Conservation (phyloP, 2,113 vertebrate species). For the Carassius carassius region DNA sequence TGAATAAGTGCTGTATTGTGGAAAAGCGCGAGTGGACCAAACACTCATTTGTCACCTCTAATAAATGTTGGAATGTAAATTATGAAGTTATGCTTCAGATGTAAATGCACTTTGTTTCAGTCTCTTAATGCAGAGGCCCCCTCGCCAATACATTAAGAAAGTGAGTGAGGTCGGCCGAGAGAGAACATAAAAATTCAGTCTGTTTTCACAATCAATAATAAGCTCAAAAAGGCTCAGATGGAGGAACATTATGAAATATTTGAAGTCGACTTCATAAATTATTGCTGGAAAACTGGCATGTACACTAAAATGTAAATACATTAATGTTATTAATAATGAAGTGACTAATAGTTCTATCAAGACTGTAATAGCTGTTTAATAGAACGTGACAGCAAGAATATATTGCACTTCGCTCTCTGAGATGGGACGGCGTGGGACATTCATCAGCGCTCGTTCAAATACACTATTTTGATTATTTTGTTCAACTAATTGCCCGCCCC, state of each 20-base stretch:
- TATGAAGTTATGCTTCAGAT: slow-evolving; percentile 99
- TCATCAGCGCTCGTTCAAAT: slow-evolving; percentile 78
- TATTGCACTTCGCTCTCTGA: slow-evolving; percentile 77
- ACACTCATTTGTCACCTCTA: slow-evolving; percentile 87
- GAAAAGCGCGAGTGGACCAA: slow-evolving; percentile 80
- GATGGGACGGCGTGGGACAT: slow-evolving; percentile 75
- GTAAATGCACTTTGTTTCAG: slow-evolving; percentile 99
- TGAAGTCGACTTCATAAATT: slow-evolving; percentile 98
- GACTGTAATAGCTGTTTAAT: slow-evolving; percentile 84
- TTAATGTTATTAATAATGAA: slow-evolving; percentile 99
- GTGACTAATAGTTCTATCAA: slow-evolving; percentile 91
- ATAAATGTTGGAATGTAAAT: slow-evolving; percentile 99
- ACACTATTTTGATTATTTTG: slow-evolving; percentile 78
- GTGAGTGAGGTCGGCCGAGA: slow-evolving; percentile 63
- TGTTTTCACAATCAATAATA: slow-evolving; percentile 99
- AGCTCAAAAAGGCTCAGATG: slow-evolving; percentile 96
- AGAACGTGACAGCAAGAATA: slow-evolving; percentile 83
- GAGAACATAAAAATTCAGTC: slow-evolving; percentile 94
- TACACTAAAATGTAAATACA: slow-evolving; percentile 99
- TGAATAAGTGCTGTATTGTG: slow-evolving; percentile 82
- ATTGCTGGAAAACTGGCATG: slow-evolving; percentile 98
- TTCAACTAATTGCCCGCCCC: slow-evolving; percentile 76
- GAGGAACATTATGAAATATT: slow-evolving; percentile 94
- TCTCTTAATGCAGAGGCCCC: slow-evolving; percentile 93
- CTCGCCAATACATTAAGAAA: slow-evolving; percentile 76